These are phyloP conservation scores for Chromis chromis DNA, from an alignment of 2,797 vertebrate species.

Conservation along the genomic window DNA sequence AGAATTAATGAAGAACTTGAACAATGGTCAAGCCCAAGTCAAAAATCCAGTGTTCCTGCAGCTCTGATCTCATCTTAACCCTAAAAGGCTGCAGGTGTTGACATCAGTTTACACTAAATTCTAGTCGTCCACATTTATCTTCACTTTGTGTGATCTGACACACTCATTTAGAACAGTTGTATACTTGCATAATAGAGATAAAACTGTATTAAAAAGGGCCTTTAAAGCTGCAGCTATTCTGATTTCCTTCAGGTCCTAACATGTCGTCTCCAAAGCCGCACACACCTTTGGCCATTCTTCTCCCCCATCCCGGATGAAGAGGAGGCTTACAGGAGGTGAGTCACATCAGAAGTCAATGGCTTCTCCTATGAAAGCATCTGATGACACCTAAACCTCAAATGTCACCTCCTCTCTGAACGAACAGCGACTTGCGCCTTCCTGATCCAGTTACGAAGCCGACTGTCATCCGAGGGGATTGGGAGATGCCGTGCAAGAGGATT, in stretches of 20 bases:
- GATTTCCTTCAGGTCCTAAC: conserved; percentile 38
- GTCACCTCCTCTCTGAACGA: conserved; percentile 32
- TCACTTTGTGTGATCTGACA: no score
- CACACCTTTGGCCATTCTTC: conserved; percentile 47
- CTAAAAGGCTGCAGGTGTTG: no score
- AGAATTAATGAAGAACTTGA: not conserved
- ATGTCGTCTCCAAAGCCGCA: not conserved
- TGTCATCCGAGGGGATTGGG: conserved; percentile 60
- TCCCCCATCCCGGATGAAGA: conserved; percentile 30
- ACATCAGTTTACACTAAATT: no score
- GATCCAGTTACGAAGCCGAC: conserved; percentile 53
- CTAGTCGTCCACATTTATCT: no score
- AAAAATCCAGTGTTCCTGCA: not conserved
- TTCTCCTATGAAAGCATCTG: conserved; percentile 25
- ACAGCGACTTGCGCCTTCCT: conserved; percentile 27
- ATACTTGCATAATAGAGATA: no score
- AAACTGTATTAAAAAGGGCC: not conserved
- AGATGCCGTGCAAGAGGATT: conserved; percentile 60
- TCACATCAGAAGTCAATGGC: conserved; percentile 16
- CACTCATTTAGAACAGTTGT: no score
- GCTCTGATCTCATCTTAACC: not conserved
- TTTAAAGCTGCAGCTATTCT: not conserved
- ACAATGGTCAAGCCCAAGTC: not conserved
- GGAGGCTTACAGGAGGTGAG: conserved; percentile 38
- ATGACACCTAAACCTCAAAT: conserved; percentile 47